These are phyloP conservation scores for Torymus texanus DNA, from an alignment of 2,888 invertebrate species.

Conservation along the genomic window DNA sequence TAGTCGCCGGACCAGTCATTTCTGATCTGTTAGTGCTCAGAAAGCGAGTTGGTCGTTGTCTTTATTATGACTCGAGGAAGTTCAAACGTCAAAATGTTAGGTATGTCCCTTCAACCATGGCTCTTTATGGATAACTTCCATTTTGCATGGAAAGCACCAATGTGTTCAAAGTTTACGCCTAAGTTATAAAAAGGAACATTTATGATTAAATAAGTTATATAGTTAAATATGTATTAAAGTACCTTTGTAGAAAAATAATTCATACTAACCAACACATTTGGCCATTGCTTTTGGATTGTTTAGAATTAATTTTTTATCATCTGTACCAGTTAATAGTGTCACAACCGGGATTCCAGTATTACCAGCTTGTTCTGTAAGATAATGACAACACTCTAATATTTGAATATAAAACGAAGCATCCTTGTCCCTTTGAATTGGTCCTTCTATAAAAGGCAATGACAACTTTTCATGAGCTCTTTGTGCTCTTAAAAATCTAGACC, in stretches of 20 bases:
- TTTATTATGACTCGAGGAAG: conserved; percentile 38
- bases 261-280: conserved; percentile 79
- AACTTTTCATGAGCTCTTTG: conserved; percentile 90
- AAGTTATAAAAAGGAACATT: conserved; percentile 57
- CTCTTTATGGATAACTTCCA: conserved; percentile 86
- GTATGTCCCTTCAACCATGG: conserved; percentile 77
- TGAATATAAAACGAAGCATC: conserved; percentile 86
- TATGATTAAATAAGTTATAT: conserved; percentile 43
- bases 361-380: conserved; percentile 78
- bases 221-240: no score
- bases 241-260: background rate
- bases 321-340: conserved; percentile 85
- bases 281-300: conserved; percentile 88
- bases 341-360: conserved; percentile 79
- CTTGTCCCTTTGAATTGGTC: conserved; percentile 86
- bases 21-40: conserved; percentile 27
- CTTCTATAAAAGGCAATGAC: conserved; percentile 83
- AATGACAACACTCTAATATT: conserved; percentile 89
- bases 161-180: conserved; percentile 89
- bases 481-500: conserved; percentile 90
- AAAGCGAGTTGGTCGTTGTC: conserved; percentile 46
- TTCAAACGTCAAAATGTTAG: conserved; percentile 27
- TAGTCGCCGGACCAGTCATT: conserved; percentile 38
- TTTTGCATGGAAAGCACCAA: conserved; percentile 88
- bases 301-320: conserved; percentile 77